Conservation (phyloP, 2,113 vertebrate species). For the mouse (Mus musculus) region GRCm39 chr9:57656001-57656500, state of each 20-base stretch:
- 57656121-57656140: background rate
- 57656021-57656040: background rate
- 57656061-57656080: slow-evolving; percentile 57
- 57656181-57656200: background rate
- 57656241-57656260: background rate
- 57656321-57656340: slow-evolving; percentile 1
- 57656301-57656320: background rate
- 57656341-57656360: background rate
- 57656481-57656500: slow-evolving; percentile 57
- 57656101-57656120: background rate
- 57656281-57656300: background rate
- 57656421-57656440: slow-evolving; percentile 35
- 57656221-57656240: slow-evolving; percentile 1
- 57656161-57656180: background rate
- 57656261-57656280: slow-evolving; percentile 34
- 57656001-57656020: background rate
- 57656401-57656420: background rate
- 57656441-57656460: slow-evolving; percentile 48
- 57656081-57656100: slow-evolving; percentile 35
- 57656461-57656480: slow-evolving; percentile 11
- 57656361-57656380: background rate
- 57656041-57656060: slow-evolving; percentile 69
- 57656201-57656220: background rate
- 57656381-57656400: background rate
- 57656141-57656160: background rate